Conservation (phyloP, 92 coral and sea anemone genomes). For the Bergia sp. region DNA sequence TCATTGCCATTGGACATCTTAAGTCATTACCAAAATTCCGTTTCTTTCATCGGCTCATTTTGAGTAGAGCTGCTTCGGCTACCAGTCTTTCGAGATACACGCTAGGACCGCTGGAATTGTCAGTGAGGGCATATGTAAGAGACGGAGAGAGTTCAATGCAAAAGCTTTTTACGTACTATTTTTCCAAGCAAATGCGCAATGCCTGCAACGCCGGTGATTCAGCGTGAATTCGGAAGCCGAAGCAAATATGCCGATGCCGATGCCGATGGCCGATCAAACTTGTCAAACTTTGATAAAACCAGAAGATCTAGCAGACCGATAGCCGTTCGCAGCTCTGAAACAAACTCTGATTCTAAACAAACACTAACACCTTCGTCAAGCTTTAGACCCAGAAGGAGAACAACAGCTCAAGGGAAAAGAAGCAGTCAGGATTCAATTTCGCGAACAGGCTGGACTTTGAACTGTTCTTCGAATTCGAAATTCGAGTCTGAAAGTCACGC, state of each 20-base stretch:
- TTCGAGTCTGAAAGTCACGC: not conserved
- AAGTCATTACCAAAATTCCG: not conserved
- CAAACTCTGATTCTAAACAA: not conserved
- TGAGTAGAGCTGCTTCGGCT: not conserved
- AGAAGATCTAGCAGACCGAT: constrained; percentile 10
- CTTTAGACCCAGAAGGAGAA: not conserved
- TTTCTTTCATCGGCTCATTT: not conserved
- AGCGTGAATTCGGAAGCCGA: not conserved
- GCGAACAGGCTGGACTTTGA: not conserved
- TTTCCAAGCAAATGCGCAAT: not conserved
- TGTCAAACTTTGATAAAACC: not conserved
- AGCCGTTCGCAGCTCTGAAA: constrained; percentile 14
- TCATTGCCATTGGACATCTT: not conserved
- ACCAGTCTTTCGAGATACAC: not conserved
- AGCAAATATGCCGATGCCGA: not conserved
- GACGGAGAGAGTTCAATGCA: not conserved
- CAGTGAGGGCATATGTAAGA: not conserved
- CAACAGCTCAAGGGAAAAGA: not conserved
- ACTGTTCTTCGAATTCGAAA: not conserved
- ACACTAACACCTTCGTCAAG: not conserved
- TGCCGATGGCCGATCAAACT: not conserved
- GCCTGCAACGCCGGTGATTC: not conserved
- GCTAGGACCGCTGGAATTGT: not conserved
- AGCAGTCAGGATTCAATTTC: not conserved
- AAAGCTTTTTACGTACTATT: not conserved